Conservation (phyloP, 1,140 invertebrate genomes). For the Achatina immaculata region DNA sequence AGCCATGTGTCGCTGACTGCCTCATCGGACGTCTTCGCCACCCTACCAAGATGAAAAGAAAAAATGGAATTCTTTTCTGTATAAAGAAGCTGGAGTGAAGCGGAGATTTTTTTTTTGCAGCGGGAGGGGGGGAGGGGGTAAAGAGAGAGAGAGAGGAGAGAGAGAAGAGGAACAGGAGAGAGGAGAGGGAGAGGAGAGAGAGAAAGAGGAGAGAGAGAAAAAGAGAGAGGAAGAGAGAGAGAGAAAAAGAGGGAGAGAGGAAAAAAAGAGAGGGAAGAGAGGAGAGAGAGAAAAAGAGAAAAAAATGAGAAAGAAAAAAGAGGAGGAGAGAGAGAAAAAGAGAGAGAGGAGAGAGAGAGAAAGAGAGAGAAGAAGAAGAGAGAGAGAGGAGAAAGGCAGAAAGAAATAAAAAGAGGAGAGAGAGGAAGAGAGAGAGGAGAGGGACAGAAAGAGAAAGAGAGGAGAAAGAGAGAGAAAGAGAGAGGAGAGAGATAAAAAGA, state of each 20-base stretch:
- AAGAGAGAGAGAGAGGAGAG: constrained; percentile 1
- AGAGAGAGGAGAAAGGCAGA: not conserved
- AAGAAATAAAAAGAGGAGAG: constrained; percentile 10
- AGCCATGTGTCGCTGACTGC: too few species aligned
- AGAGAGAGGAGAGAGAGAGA: too few species aligned
- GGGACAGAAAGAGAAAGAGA: not conserved
- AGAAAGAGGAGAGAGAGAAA: not conserved
- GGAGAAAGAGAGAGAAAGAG: not conserved
- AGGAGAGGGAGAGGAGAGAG: constrained; percentile 10
- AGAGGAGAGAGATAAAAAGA: constrained; percentile 11
- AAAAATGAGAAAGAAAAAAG: too few species aligned
- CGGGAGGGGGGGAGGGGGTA: constrained; percentile 6
- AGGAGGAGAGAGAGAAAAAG: too few species aligned
- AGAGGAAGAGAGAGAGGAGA: constrained; percentile 11
- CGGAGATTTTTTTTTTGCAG: not conserved
- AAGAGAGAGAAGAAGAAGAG: too few species aligned
- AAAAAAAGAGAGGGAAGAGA: not conserved
- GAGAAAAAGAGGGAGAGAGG: not conserved
- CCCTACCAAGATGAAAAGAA: too few species aligned
- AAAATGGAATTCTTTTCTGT: too few species aligned
- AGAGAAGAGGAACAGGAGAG: constrained; percentile 10
- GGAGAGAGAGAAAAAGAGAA: not conserved
- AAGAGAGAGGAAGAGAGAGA: not conserved
- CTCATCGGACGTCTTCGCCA: too few species aligned
- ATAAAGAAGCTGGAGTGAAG: too few species aligned